phyloP scores from a whole-genome alignment of 2,888 invertebrate species.

The Philaethria dido region DNA sequence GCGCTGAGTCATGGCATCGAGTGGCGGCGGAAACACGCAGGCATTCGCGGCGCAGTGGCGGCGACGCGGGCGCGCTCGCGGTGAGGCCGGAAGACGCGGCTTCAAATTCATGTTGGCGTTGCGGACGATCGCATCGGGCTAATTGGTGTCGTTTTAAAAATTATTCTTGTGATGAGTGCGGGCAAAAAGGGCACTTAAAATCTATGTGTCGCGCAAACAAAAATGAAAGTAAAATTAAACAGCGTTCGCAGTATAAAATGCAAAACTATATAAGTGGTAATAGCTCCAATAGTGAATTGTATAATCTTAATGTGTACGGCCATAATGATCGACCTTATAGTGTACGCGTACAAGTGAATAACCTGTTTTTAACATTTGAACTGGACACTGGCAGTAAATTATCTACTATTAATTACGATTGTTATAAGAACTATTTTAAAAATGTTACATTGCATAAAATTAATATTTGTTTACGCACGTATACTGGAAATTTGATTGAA shows the following conservation, averaged over 20 bases:
- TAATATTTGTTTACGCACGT: neutral
- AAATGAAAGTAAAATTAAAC: neutral
- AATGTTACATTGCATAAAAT: neutral
- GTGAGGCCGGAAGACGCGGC: too few relatives aligned
- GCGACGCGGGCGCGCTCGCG: too few relatives aligned
- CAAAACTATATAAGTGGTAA: neutral
- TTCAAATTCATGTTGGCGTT: constrained; percentile 5
- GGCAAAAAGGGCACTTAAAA: too few relatives aligned
- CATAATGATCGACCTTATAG: neutral
- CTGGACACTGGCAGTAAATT: constrained; percentile 18
- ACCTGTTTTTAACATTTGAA: neutral
- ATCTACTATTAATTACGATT: constrained; percentile 13
- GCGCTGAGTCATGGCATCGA: too few relatives aligned
- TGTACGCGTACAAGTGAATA: neutral
- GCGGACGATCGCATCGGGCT: neutral
- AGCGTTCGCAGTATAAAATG: neutral
- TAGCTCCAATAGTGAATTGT: neutral
- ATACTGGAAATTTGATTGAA: neutral
- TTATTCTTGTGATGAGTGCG: neutral
- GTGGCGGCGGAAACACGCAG: too few relatives aligned
- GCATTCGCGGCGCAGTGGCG: too few relatives aligned
- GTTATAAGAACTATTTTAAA: constrained; percentile 6
- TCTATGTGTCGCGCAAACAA: too few relatives aligned
- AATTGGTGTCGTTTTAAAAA: neutral
- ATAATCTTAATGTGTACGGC: neutral